Base-by-base conservation (phyloP, 2,888 invertebrate genomes). In the Pandemis cinnamomeana region DNA sequence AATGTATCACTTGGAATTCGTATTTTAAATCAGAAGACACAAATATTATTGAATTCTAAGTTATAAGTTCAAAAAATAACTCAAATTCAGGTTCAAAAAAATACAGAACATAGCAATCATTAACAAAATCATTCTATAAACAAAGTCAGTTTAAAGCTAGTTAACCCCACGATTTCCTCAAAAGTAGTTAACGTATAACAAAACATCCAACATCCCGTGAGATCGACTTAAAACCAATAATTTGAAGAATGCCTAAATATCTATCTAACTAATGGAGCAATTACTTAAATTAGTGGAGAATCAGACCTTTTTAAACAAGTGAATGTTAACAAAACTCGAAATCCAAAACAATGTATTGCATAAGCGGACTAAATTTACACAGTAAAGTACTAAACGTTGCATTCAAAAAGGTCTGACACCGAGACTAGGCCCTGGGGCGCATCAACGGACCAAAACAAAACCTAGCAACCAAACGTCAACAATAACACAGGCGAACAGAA, bases 261-360 rank as follows among this genome's bases (percentile, higher is more conserved):
- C 89, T 89, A 89, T 84, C 92, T 93, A 94, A 90, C 93, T 93
- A 93, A 93, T 93, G 91, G 92, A 93, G 92, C 93, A 91, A 90
- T 89, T 86, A 88, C 86, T 88, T 87, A 74, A 60, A 71, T 74
- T 74, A 74, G 67, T 86, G 86, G 83, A 84, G 83, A 86, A 88
- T 87, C 89, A 89, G 93, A 91, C 89, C 89, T 88, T 90, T 90
- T 90, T 82, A 84, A 85, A 80, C 62, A 75, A 79, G 81, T 80
- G 76, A 81, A 78, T 80, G 79, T 80, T 76, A 70, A 73, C 77
- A 77, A 80, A 83, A 74, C 66, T 67, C 64, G 70, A 74, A 70
- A 48, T 71, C 64, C 72, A 55, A 68, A 66, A 73, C 64, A 64
- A 61, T 70, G 67, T 74, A 74, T 71, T 74, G 74, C 74, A 62